Evolutionary conservation across 2,797 vertebrate species (phyloP).

Genomic region (Loriculus beryllinus): DNA sequence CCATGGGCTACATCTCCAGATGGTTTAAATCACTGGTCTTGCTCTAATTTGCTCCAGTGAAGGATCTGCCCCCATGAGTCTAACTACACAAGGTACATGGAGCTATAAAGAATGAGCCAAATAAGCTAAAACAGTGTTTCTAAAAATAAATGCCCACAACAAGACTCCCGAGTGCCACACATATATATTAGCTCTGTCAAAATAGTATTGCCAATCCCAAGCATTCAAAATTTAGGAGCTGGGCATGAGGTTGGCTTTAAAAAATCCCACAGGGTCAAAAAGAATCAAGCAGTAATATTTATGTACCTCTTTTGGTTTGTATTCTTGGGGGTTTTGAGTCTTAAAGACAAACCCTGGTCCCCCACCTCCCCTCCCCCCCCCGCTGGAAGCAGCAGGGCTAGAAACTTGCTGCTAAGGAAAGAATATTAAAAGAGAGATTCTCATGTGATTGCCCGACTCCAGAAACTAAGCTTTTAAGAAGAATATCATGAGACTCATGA

Average conservation of each 20-base stretch:
- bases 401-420: constrained; percentile 51
- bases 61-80: constrained; percentile 49
- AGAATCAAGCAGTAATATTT: not conserved
- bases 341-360: not conserved
- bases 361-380: accelerated
- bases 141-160: constrained; percentile 60
- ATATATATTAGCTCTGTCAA: constrained; percentile 18
- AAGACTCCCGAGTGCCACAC: constrained; percentile 34
- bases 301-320: not conserved
- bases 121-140: constrained; percentile 57
- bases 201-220: constrained; percentile 1
- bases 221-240: constrained; percentile 34
- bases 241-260: not conserved
- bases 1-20: constrained; percentile 55
- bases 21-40: constrained; percentile 59
- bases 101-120: constrained; percentile 45
- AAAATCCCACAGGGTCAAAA: constrained; percentile 24
- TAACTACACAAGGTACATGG: constrained; percentile 45
- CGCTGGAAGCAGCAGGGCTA: not conserved
- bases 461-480: constrained; percentile 61
- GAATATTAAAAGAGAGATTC: constrained; percentile 5
- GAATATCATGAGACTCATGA: constrained; percentile 65
- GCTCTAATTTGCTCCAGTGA: constrained; percentile 54
- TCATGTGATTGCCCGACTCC: constrained; percentile 54
- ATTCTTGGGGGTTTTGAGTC: not conserved